phyloP scores from a whole-genome alignment of 1,140 invertebrate genomes.

The Metopolophium dirhodum region DNA sequence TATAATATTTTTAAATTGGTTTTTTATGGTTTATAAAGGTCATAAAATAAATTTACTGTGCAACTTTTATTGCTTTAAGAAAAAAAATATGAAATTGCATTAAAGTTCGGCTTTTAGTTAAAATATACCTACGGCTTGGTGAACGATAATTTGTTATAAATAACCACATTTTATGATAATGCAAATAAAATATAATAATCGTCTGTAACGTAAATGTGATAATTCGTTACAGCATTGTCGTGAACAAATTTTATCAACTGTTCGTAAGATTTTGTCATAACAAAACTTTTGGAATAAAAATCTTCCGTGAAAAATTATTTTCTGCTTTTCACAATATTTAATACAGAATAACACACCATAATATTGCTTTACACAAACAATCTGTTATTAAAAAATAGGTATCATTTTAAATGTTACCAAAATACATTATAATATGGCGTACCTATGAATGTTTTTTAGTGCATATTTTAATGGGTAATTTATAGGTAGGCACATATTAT shows the following conservation, averaged over 20 bases:
- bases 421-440: too few species aligned
- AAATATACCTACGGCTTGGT: not conserved
- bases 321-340: not conserved
- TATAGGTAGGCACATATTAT: too few species aligned
- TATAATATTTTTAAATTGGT: not conserved
- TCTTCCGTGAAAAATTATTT: not conserved
- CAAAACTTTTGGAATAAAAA: not conserved
- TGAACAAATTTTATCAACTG: not conserved
- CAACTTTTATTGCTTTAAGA: too few species aligned
- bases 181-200: too few species aligned
- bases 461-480: not conserved
- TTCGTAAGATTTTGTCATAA: not conserved
- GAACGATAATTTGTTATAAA: not conserved
- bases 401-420: too few species aligned
- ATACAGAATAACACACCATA: not conserved
- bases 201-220: not conserved
- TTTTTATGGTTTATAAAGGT: too few species aligned
- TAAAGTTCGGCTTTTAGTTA: not conserved
- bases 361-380: too few species aligned
- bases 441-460: too few species aligned
- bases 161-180: too few species aligned
- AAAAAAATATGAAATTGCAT: not conserved
- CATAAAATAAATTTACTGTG: too few species aligned
- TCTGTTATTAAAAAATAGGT: too few species aligned
- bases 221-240: not conserved